Base-by-base conservation (phyloP, 2,797 vertebrate genomes). In the Syngnathus acus region DNA sequence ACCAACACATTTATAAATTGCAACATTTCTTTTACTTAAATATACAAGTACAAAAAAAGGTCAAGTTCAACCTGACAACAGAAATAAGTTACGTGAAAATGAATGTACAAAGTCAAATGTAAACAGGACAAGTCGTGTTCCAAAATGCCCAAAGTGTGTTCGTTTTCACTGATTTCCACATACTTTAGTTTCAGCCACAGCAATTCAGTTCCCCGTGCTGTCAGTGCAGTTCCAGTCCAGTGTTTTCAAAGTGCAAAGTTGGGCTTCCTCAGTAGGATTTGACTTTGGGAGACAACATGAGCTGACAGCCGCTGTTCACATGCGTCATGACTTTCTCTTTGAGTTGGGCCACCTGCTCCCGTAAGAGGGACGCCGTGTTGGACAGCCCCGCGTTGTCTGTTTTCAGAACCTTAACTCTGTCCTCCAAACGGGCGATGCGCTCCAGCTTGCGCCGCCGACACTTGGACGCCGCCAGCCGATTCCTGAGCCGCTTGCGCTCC, bases 281-380 rank as follows among this genome's bases (percentile, higher is more conserved):
- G 32, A 95, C 92, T 86, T 96, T 96, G 72, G 93, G 88, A 60
- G 91, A 90, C 11, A 95, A 68, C 83, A 96, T 93, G 73, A 98
- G 92, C 74, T 96, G 95, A 81, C 95, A 98, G 53, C 95, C 95
- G 68, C 93, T 95, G 83, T 89, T 94, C 73, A 96, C 94, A 32
- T 98, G 95, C 67, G 93, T 95, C 86, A 96, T 92, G 72, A 96
- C 95, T 75, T 95, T 95, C 83, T 94, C 93, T 81, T 97, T 95
- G 68, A 98, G 92, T 62, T 95, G 92, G 6, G 94, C 93, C 70
- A 98, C 95, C 89, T 97, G 95, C 38, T 96, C 95, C 13, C 95
- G 84, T 54, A 98, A 90, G 7, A 93, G 62, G 0, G 93, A 91
- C 0, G 95, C 95, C 1, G 95, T 93, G 78, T 64, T 94, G 4